phyloP scores from a whole-genome alignment of 2,113 vertebrate species.

The Irena cyanogastra region DNA sequence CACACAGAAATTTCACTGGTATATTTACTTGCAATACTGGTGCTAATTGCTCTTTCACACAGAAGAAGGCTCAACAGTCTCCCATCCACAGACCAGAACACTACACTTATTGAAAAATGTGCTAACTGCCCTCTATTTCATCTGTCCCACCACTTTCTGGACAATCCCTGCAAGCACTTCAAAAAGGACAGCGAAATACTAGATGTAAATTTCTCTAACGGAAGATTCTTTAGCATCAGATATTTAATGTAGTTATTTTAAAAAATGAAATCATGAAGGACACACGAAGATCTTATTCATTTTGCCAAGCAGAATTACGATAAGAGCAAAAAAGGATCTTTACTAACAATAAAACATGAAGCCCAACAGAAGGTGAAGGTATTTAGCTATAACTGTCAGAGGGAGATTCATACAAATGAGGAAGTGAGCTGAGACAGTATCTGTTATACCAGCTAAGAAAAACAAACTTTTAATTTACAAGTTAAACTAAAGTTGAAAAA shows the following conservation, averaged over 20 bases:
- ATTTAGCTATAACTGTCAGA: not conserved
- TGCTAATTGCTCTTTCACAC: not conserved
- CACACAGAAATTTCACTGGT: not conserved
- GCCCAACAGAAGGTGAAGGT: not conserved
- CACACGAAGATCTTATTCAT: not conserved
- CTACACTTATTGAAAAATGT: not conserved
- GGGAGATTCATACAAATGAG: not conserved
- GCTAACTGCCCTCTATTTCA: not conserved
- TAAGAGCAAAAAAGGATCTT: not conserved
- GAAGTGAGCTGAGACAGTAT: not conserved
- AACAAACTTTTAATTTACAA: not conserved
- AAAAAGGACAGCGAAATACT: not conserved
- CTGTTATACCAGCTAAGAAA: not conserved
- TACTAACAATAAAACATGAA: not conserved
- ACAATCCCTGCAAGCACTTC: not conserved
- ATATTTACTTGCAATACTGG: not conserved
- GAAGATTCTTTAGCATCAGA: not conserved
- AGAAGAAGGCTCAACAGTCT: not conserved
- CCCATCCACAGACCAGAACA: not conserved
- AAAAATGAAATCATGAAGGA: not conserved
- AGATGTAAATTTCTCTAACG: not conserved
- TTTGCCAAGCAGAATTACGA: not conserved
- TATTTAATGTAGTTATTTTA: not conserved
- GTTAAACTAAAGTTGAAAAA: not conserved
- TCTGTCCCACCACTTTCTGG: not conserved